phyloP scores from a whole-genome alignment of 2,797 vertebrate species.

The Rhynchonycteris naso region DNA sequence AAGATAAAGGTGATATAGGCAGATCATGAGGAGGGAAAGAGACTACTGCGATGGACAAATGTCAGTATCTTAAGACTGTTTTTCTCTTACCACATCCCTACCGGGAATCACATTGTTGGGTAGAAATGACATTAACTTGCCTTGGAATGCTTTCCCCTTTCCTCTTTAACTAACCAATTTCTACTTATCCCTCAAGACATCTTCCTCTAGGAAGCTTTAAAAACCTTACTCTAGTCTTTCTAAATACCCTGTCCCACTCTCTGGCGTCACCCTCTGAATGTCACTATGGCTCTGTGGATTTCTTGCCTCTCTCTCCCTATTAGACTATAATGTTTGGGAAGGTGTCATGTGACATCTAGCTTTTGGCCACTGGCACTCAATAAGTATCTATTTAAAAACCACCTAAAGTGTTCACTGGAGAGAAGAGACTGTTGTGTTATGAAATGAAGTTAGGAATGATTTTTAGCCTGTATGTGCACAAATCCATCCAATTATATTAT shows the following conservation, averaged over 20 bases:
- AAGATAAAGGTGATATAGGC: not conserved
- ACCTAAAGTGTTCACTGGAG: not conserved
- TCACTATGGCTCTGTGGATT: not conserved
- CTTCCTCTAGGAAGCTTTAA: not conserved
- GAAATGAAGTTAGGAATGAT: not conserved
- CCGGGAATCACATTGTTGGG: not conserved
- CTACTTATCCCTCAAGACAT: not conserved
- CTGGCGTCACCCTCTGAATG: not conserved
- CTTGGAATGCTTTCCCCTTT: not conserved
- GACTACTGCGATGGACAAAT: not conserved
- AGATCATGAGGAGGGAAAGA: not conserved
- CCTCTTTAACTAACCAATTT: not conserved
- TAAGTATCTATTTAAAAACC: not conserved
- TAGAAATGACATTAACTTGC: not conserved
- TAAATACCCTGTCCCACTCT: not conserved
- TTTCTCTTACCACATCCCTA: not conserved
- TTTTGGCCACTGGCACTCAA: no score
- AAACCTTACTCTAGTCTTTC: not conserved
- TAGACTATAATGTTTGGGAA: not conserved
- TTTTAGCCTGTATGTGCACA: not conserved
- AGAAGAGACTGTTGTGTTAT: not conserved
- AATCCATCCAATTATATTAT: not conserved
- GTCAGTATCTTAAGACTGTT: not conserved
- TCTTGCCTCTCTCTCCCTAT: not conserved
- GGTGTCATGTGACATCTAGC: fast-evolving